These are phyloP conservation scores for Petrosia ficiformis DNA, from an alignment of 37 sponge, comb jelly and placozoan genomes.

Conservation along the genomic window DNA sequence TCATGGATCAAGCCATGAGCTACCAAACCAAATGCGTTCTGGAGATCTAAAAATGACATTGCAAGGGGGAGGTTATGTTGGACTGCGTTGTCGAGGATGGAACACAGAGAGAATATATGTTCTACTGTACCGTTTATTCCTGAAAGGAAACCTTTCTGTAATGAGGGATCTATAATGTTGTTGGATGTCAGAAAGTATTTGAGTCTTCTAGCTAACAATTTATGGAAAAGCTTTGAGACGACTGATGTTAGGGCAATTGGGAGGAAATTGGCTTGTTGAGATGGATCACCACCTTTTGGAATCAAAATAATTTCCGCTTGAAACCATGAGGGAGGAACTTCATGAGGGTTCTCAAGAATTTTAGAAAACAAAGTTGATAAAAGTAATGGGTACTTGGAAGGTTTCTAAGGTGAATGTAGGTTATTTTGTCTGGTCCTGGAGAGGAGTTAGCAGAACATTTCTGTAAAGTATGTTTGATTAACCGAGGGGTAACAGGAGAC, in stretches of 20 bases:
- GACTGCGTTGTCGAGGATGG: background rate
- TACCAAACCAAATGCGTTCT: slow-evolving; percentile 6
- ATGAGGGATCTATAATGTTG: too few relatives aligned
- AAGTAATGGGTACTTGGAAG: slow-evolving; percentile 36
- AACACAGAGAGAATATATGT: background rate
- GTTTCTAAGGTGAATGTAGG: slow-evolving; percentile 30
- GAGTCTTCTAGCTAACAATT: too few relatives aligned
- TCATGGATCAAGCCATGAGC: background rate
- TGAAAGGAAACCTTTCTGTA: too few relatives aligned
- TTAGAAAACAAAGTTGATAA: slow-evolving; percentile 47
- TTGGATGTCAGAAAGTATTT: too few relatives aligned
- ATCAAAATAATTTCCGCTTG: slow-evolving; percentile 13
- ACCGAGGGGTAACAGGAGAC: slow-evolving; percentile 28
- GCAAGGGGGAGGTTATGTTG: background rate
- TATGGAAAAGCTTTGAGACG: too few relatives aligned
- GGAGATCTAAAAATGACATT: background rate
- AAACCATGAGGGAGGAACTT: slow-evolving; percentile 21
- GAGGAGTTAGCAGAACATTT: slow-evolving; percentile 34
- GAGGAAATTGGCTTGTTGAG: background rate
- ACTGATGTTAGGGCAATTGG: slow-evolving; percentile 18
- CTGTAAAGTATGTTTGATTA: background rate
- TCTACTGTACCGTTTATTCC: too few relatives aligned
- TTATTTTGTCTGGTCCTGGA: slow-evolving; percentile 30
- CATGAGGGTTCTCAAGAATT: slow-evolving; percentile 11
- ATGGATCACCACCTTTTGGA: background rate